Evolutionary conservation across 53 echinoderm and acorn worm species (phyloP).

Genomic region (Patiria pectinifera): DNA sequence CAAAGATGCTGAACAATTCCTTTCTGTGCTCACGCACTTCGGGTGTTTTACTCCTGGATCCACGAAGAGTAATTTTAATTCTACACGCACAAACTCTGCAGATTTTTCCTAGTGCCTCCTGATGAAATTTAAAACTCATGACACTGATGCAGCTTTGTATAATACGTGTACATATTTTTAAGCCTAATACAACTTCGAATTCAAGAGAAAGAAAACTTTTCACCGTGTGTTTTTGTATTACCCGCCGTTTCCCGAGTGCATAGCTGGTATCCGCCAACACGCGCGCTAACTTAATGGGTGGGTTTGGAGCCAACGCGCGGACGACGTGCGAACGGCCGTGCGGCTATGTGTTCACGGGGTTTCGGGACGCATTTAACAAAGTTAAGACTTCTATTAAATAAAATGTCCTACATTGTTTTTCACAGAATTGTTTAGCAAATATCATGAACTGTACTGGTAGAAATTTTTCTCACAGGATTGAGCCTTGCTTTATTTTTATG

Average conservation of each 20-base stretch:
- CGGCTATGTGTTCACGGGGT: neutral
- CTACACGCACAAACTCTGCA: conserved; percentile 23
- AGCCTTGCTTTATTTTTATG: too few relatives aligned
- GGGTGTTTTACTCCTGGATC: neutral
- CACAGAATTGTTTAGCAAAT: neutral
- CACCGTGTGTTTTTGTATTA: neutral
- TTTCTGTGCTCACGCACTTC: conserved; percentile 11
- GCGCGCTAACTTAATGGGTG: neutral
- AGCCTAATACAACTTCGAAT: neutral
- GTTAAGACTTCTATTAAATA: neutral
- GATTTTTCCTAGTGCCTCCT: conserved; percentile 1
- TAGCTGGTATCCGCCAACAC: neutral
- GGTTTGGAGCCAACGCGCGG: neutral
- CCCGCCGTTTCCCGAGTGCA: neutral
- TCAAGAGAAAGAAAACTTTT: neutral
- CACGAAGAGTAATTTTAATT: conserved; percentile 20
- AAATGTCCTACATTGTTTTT: neutral
- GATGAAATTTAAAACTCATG: conserved; percentile 38
- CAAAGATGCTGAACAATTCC: neutral
- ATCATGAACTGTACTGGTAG: neutral
- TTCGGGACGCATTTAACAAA: neutral
- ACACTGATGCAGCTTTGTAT: neutral
- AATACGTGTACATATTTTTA: neutral
- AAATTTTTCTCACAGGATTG: neutral
- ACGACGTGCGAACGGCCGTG: neutral